These are phyloP conservation scores for Bombyx huttoni DNA, from an alignment of 2,888 invertebrate genomes.

Conservation along the genomic window DNA sequence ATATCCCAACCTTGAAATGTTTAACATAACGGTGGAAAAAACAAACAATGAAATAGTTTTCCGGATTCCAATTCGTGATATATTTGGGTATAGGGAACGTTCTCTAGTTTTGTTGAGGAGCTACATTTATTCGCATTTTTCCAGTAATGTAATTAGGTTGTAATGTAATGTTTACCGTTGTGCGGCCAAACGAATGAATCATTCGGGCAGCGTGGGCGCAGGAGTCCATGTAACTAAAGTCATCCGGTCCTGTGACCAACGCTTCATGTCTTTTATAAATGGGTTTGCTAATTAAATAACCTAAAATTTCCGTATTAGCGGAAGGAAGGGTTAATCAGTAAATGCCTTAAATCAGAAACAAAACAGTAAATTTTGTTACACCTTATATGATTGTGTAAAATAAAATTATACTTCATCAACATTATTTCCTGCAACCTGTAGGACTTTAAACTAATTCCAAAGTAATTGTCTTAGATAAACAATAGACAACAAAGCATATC, in stretches of 20 bases:
- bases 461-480: neutral
- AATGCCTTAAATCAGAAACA: too few relatives aligned
- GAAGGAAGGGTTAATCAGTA: too few relatives aligned
- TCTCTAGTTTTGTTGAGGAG: slow-evolving; percentile 11
- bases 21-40: neutral
- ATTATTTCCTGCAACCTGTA: neutral
- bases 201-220: slow-evolving; percentile 49
- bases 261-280: neutral
- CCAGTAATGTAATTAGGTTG: slow-evolving; percentile 41
- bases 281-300: neutral
- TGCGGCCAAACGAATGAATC: slow-evolving; percentile 59
- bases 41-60: neutral
- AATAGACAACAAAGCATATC: neutral
- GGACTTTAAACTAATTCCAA: neutral
- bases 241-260: slow-evolving; percentile 32
- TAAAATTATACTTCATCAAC: neutral
- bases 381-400: neutral
- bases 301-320: neutral
- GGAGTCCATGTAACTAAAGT: slow-evolving; percentile 43
- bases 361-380: too few relatives aligned
- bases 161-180: slow-evolving; percentile 58
- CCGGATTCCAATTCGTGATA: neutral
- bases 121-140: slow-evolving; percentile 27
- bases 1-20: too few relatives aligned
- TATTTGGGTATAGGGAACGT: slow-evolving; percentile 3